These are phyloP conservation scores for Helostoma temminkii DNA, from an alignment of 2,797 vertebrate genomes.

Conservation along the genomic window DNA sequence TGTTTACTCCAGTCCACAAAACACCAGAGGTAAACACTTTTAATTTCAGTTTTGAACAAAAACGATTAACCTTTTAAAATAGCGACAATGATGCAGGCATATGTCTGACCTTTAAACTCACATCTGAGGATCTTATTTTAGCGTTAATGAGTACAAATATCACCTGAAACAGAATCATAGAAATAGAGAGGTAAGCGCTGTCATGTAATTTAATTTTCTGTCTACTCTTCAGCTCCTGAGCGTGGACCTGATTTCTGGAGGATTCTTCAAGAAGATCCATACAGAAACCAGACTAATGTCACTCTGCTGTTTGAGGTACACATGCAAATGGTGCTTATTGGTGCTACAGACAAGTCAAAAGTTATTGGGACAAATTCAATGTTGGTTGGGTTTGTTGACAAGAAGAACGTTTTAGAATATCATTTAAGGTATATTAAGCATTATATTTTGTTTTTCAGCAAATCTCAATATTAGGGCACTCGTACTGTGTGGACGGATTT, in stretches of 20 bases:
- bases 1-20: conserved; percentile 79
- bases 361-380: background rate
- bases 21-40: conserved; percentile 84
- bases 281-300: conserved; percentile 84
- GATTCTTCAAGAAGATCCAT: conserved; percentile 78
- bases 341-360: background rate
- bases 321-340: background rate
- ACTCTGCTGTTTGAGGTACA: conserved; percentile 92
- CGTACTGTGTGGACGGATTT: conserved; percentile 89
- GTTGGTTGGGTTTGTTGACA: background rate
- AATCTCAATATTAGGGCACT: conserved; percentile 42
- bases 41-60: background rate
- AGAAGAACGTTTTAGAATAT: background rate
- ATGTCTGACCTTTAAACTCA: background rate
- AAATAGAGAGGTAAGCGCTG: conserved; percentile 6
- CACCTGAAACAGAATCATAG: no score
- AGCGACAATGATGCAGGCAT: background rate
- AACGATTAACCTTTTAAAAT: background rate
- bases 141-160: conserved; percentile 9
- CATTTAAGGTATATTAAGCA: background rate
- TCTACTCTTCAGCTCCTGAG: conserved; percentile 85
- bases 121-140: conserved; percentile 1
- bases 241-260: conserved; percentile 95
- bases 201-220: conserved; percentile 4
- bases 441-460: conserved; percentile 52